Conservation (phyloP, 2,113 vertebrate species). For the Otocyon megalotis region DNA sequence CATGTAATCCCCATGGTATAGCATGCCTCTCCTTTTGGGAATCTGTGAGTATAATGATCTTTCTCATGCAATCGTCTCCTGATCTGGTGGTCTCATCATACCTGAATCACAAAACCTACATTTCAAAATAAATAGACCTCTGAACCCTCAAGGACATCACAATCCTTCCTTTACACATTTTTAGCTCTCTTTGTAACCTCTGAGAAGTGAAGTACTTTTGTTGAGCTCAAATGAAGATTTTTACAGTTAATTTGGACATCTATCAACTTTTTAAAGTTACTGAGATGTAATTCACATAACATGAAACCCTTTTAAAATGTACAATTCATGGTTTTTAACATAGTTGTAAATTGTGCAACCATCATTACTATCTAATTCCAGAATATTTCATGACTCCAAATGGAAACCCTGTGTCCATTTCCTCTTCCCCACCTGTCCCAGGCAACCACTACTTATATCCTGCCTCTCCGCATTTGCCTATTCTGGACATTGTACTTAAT, state of each 20-base stretch:
- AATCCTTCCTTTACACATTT: not conserved
- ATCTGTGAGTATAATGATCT: not conserved
- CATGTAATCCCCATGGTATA: not conserved
- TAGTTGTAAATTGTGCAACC: not conserved
- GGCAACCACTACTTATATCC: not conserved
- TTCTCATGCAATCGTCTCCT: not conserved
- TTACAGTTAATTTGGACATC: not conserved
- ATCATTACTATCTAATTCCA: not conserved
- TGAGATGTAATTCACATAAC: not conserved
- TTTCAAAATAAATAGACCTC: not conserved
- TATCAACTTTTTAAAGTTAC: not conserved
- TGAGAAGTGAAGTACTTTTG: conserved; percentile 11
- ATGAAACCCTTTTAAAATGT: conserved; percentile 21
- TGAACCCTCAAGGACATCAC: not conserved
- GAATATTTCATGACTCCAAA: not conserved
- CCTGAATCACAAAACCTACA: not conserved
- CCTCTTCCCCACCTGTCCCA: not conserved
- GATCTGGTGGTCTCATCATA: not conserved
- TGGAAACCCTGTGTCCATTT: not conserved
- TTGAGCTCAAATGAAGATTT: not conserved
- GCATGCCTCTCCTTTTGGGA: not conserved
- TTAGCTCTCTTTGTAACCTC: not conserved
- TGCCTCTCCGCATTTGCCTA: not conserved
- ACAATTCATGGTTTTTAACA: not conserved
- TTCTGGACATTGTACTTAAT: not conserved